Base-by-base conservation (phyloP, 2,113 vertebrate genomes). In the Syrrhaptes paradoxus region DNA sequence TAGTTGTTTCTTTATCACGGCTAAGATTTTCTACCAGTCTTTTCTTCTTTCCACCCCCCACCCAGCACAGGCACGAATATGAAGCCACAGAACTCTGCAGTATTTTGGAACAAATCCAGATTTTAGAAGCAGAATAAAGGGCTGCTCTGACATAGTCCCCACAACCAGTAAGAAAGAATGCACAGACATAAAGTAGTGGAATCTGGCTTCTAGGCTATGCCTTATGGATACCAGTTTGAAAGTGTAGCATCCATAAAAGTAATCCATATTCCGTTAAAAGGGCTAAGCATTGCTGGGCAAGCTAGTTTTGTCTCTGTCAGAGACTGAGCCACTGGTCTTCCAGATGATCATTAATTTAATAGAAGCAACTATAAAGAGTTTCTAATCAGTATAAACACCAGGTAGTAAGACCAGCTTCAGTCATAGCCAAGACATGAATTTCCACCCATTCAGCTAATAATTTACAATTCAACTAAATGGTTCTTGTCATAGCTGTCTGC, bases 181-280 rank as follows among this genome's bases (percentile, higher is more conserved):
- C 17, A 70, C 15, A 70, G 31, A 46, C 32, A 80, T n/a, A 38
- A 77, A 90, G 83, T 67, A 87, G 86, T 90, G 84, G 84, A 92
- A 95, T 93, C n/a, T 95, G 57, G 72, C 83, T 96, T 84, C 75
- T 74, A 84, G 86, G 88, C 86, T 90, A 86, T 86, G 70, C 76
- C 26, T 87, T 74, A n/a, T 21, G 22, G 58, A 73, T 43, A 90
- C 13, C 7, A 12, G 70, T 57, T 62, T 86, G 36, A 87, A 96
- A 92, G 14, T 17, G n/a, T 10, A 51, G 46, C 79, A 58, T 77
- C 76, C 76, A 92, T 70, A 95, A 94, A 96, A 95, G 86, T 59
- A 95, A 95, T 95, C 83, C 36, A 95, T 91, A 94, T 71, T 78
- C 77, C 81, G 59, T 68, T 94, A 85, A 91, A 85, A 61, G 34